Percentiles rank a stretch among this genome's conserved stretches.
These are phyloP conservation scores for Ageneiosus marmoratus DNA, from an alignment of 2,113 vertebrate genomes.

Conservation along the genomic window DNA sequence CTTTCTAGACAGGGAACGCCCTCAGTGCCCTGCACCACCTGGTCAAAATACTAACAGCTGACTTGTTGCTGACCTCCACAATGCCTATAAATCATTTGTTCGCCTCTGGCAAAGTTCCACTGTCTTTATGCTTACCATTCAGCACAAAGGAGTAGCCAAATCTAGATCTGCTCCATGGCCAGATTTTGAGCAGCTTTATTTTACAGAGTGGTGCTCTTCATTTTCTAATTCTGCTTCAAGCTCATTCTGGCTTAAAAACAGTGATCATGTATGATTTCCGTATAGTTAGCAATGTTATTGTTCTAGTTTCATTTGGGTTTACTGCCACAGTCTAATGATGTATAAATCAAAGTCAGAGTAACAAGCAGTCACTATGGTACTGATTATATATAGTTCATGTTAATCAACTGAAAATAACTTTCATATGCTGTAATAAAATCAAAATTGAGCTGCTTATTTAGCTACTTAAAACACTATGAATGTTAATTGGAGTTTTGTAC, in stretches of 20 bases:
- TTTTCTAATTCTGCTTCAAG: not conserved
- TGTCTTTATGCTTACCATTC: constrained; percentile 28
- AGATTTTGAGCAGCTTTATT: constrained; percentile 43
- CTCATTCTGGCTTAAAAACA: constrained; percentile 10
- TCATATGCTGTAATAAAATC: not conserved
- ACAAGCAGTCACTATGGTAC: not conserved
- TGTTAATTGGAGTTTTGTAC: not conserved
- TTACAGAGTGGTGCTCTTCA: not conserved
- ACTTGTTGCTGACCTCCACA: constrained; percentile 70
- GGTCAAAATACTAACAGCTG: constrained; percentile 77
- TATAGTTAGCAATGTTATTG: not conserved
- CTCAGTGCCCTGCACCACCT: constrained; percentile 74
- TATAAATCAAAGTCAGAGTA: not conserved
- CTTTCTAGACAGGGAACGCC: constrained; percentile 66
- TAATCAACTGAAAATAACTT: not conserved
- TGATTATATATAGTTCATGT: not conserved
- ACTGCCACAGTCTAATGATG: not conserved
- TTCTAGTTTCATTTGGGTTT: not conserved
- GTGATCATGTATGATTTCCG: not conserved
- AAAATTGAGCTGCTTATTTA: not conserved
- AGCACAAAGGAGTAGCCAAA: constrained; percentile 44
- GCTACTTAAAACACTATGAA: not conserved
- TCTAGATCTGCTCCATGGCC: constrained; percentile 56
- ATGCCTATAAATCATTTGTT: constrained; percentile 68
- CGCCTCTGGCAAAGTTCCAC: constrained; percentile 45